Evolutionary conservation across 2,113 vertebrate genomes (phyloP), one percentile per base, ranked within the genome.

Genomic region (Uria aalge): DNA sequence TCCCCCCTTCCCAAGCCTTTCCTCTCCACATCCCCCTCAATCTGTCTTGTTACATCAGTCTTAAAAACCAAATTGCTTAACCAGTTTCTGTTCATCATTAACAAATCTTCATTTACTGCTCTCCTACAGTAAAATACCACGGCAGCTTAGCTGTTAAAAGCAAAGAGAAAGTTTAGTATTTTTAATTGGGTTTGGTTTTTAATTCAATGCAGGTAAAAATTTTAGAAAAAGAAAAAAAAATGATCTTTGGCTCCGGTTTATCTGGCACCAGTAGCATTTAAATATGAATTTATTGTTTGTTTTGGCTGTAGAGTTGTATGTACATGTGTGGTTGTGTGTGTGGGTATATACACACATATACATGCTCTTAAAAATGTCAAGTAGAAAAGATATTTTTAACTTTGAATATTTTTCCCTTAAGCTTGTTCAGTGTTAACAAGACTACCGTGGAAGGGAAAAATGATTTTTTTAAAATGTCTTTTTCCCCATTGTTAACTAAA

Each of bases 21-120:
- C 96, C 90, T 80, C 60, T 94, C 79, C 79, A 30, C 84, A 55
- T 22, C 45, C 87, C 22, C 38, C 81, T 73, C 94, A 93, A 74
- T 69, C 84, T 6, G 17, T 97, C 96, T 95, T 86, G 97, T 97
- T 97, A 71, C 97, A 97, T 98, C 97, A 96, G 92, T 97, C 87
- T 94, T 60, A 75, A 94, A 96, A 90, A 63, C 52, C 56, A 72
- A 90, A 93, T 75, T 85, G 94, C 90, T 97, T 95, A 57, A 85
- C 71, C 55, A 52, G 1, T 81, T 92, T 95, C 96, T 94, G 66
- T 91, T 94, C 94, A 84, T 96, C 92, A 88, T 93, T 97, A 96
- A 97, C 91, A 90, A 90, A 60, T 74, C 81, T 78, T 90, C 48
- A 85, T 88, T 75, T 94, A 71, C 72, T 69, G 48, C 71, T 90